Percentiles rank a stretch among this genome's conserved stretches.
These are phyloP conservation scores for Venturia canescens DNA, from an alignment of 1,140 invertebrate species.

Conservation along the genomic window DNA sequence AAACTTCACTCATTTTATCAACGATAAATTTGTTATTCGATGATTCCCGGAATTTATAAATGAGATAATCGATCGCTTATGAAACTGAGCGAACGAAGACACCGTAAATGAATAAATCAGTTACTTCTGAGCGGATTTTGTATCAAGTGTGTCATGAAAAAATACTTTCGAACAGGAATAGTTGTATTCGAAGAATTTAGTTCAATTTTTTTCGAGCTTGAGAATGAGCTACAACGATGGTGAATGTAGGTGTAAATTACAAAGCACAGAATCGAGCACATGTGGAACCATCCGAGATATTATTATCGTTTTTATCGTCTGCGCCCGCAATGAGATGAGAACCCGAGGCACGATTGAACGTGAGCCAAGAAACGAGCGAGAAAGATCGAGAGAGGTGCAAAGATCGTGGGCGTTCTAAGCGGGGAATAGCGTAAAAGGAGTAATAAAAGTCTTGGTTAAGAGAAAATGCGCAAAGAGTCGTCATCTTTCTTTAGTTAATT, in stretches of 20 bases:
- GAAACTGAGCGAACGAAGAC: no score
- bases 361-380: slow-evolving; percentile 43
- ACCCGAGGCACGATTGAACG: slow-evolving; percentile 27
- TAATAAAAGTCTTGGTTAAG: slow-evolving; percentile 44
- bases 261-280: neutral
- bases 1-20: no score
- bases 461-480: neutral
- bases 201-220: no score
- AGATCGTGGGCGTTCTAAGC: slow-evolving; percentile 52
- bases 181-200: no score
- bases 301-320: slow-evolving; percentile 41
- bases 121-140: no score
- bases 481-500: slow-evolving; percentile 9
- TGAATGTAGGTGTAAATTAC: slow-evolving; percentile 26
- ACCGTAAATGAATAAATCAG: no score
- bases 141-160: no score
- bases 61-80: no score
- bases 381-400: slow-evolving; percentile 52
- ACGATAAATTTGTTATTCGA: no score
- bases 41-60: no score
- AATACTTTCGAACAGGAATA: no score
- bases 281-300: slow-evolving; percentile 31
- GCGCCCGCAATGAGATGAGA: neutral
- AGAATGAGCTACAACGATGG: neutral
- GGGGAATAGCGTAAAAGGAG: slow-evolving; percentile 56